phyloP scores from a whole-genome alignment of 2,113 vertebrate genomes.

The Fregata magnificens region DNA sequence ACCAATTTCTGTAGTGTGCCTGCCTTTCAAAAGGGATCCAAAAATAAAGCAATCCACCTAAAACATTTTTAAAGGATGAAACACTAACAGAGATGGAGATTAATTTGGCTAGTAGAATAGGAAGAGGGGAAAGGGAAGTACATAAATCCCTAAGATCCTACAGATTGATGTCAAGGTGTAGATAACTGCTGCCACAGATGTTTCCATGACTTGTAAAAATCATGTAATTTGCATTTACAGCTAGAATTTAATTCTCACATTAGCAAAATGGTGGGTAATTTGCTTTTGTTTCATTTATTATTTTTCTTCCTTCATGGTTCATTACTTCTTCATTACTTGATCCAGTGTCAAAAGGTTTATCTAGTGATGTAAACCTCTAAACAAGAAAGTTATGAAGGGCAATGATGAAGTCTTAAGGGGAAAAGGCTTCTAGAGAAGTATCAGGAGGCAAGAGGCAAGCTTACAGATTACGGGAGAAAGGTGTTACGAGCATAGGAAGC shows the following conservation, averaged over 20 bases:
- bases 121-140: neutral
- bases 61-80: neutral
- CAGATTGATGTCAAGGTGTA: neutral
- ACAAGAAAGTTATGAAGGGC: neutral
- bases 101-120: neutral
- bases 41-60: neutral
- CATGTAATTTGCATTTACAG: neutral
- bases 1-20: neutral
- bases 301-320: neutral
- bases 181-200: neutral
- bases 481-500: accelerated
- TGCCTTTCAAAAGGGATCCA: neutral
- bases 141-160: neutral
- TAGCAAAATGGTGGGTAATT: neutral
- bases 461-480: neutral
- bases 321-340: neutral
- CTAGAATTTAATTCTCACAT: neutral
- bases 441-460: neutral
- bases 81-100: neutral
- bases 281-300: neutral
- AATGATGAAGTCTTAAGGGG: neutral
- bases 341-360: neutral
- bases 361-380: neutral
- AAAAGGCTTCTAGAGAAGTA: neutral
- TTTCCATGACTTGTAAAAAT: neutral